phyloP scores from a whole-genome alignment of 2,888 invertebrate species.

The Ischnura elegans region DNA sequence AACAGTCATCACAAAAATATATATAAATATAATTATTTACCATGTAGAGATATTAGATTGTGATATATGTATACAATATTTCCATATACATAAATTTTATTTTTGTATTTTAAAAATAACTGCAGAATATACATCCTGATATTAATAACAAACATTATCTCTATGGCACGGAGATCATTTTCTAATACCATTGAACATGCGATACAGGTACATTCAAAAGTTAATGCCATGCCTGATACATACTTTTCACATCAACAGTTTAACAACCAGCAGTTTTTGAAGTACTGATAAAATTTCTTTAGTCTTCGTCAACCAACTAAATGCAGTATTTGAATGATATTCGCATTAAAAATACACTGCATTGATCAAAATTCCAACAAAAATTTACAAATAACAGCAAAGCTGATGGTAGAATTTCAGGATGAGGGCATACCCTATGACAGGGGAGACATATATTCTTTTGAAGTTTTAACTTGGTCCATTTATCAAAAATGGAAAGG shows the following conservation, averaged over 20 bases:
- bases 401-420: constrained; percentile 53
- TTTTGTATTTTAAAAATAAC: constrained; percentile 66
- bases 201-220: constrained; percentile 64
- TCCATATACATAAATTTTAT: constrained; percentile 62
- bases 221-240: constrained; percentile 55
- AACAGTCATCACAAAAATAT: constrained; percentile 66
- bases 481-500: constrained; percentile 56
- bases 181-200: constrained; percentile 61
- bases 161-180: constrained; percentile 66
- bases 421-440: constrained; percentile 52
- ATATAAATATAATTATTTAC: constrained; percentile 64
- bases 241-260: constrained; percentile 34
- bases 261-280: constrained; percentile 60
- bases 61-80: constrained; percentile 67
- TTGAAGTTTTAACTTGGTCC: constrained; percentile 42
- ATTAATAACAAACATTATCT: constrained; percentile 62
- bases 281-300: constrained; percentile 58
- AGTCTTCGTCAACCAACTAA: constrained; percentile 33
- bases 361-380: constrained; percentile 51
- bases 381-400: constrained; percentile 60
- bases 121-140: constrained; percentile 63
- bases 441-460: constrained; percentile 47
- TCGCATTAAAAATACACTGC: constrained; percentile 61
- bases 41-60: constrained; percentile 64
- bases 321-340: constrained; percentile 61